Percentiles rank a stretch among this genome's conserved stretches.
These are phyloP conservation scores for Phthorimaea operculella DNA, from an alignment of 1,140 invertebrate species.

Conservation along the genomic window DNA sequence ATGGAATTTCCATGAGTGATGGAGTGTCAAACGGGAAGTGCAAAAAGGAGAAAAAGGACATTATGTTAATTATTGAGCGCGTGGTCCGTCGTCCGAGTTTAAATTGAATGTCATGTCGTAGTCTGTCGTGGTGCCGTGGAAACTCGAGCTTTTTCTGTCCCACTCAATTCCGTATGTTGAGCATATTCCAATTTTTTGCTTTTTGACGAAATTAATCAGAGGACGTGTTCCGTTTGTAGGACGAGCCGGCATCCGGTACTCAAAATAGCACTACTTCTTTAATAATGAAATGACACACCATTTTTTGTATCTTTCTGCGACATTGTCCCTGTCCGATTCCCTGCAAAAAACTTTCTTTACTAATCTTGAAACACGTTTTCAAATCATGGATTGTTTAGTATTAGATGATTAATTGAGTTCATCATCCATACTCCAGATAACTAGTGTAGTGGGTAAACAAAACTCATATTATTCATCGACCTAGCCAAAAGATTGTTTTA, in stretches of 20 bases:
- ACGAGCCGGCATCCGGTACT: neutral
- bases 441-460: no score
- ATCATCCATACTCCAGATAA: no score
- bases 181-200: conserved; percentile 16
- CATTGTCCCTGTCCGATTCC: no score
- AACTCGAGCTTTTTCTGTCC: conserved; percentile 24
- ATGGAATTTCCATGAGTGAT: conserved; percentile 69
- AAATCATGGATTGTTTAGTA: no score
- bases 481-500: no score
- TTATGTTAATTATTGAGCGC: conserved; percentile 67
- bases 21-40: conserved; percentile 67
- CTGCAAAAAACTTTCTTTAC: no score
- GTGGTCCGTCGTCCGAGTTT: conserved; percentile 49
- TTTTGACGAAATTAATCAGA: conserved; percentile 16
- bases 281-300: neutral
- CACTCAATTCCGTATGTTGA: conserved; percentile 14
- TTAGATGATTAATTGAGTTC: no score
- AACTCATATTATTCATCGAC: no score
- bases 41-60: conserved; percentile 66
- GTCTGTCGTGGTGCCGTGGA: conserved; percentile 18
- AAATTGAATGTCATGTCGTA: conserved; percentile 61
- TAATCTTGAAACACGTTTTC: no score
- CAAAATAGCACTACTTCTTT: neutral
- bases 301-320: no score
- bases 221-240: conserved; percentile 8